Conservation (phyloP, 23 tunicate genomes). For the Styela clava region DNA sequence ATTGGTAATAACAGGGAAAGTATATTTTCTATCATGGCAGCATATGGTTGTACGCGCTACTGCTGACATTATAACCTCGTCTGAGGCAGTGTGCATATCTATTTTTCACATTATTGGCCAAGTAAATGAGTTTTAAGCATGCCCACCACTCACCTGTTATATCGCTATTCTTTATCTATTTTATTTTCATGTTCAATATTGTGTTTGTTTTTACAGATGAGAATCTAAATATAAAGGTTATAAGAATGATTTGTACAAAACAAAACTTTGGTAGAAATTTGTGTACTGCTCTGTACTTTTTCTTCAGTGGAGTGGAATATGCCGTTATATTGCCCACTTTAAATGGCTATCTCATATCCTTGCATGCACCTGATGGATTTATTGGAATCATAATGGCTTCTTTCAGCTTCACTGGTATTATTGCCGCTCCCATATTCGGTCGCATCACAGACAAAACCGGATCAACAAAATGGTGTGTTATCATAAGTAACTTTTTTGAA, state of each 20-base stretch:
- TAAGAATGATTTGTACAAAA: neutral
- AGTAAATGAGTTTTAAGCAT: too few species aligned
- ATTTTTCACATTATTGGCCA: too few species aligned
- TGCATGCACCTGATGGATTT: slow-evolving; percentile 42
- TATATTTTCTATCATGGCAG: too few species aligned
- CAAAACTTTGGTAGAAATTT: slow-evolving; percentile 6
- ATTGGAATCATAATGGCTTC: slow-evolving; percentile 80
- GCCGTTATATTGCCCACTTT: slow-evolving; percentile 87
- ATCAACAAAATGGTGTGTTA: slow-evolving; percentile 52
- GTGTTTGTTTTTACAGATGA: too few species aligned
- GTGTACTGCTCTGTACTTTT: slow-evolving; percentile 51
- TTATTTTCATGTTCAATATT: too few species aligned
- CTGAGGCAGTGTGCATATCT: too few species aligned
- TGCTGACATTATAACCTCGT: too few species aligned
- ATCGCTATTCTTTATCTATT: too few species aligned
- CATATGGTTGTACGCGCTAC: too few species aligned
- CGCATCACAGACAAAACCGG: slow-evolving; percentile 60
- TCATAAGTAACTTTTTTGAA: slow-evolving; percentile 69
- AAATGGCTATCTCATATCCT: slow-evolving; percentile 35
- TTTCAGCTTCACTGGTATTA: slow-evolving; percentile 75
- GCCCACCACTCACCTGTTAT: too few species aligned
- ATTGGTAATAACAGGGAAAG: too few species aligned
- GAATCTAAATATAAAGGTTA: too few species aligned
- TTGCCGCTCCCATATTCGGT: slow-evolving; percentile 84
- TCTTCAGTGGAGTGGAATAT: slow-evolving; percentile 83